Conservation (phyloP, 2,888 invertebrate genomes). For the Eugnorisma glareosa region DNA sequence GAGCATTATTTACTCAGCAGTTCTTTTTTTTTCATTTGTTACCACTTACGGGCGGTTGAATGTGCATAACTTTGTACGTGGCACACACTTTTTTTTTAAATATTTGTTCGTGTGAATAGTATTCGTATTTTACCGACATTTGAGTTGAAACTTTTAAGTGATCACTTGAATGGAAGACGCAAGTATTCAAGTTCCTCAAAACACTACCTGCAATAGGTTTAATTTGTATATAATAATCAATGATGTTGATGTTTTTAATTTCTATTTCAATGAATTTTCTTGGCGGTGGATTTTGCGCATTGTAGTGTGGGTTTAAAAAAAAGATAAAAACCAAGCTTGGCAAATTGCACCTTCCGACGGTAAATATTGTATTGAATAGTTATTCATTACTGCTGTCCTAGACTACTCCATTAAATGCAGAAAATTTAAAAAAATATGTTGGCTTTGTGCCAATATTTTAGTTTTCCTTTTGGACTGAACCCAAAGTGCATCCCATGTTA, state of each 20-base stretch:
- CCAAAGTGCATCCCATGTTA: neutral
- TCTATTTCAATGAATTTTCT: neutral
- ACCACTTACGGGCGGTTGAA: constrained; percentile 19
- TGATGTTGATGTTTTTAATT: neutral
- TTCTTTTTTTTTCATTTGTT: neutral
- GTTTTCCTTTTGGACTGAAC: neutral
- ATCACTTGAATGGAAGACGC: neutral
- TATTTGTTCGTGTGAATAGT: constrained; percentile 13
- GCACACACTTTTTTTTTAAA: neutral
- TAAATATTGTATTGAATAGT: neutral
- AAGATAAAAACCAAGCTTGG: neutral
- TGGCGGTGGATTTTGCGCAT: neutral
- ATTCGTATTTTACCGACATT: neutral
- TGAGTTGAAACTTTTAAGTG: neutral
- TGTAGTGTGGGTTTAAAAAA: neutral
- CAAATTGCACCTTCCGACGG: neutral
- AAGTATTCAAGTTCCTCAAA: constrained; percentile 32
- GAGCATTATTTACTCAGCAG: neutral
- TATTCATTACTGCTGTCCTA: constrained; percentile 3
- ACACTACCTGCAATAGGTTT: constrained; percentile 18
- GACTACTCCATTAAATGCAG: neutral
- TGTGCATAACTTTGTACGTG: neutral
- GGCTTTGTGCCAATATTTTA: too few species aligned
- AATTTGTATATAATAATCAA: constrained; percentile 40
- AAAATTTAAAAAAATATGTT: neutral